Evolutionary conservation across 2,797 vertebrate genomes (phyloP).

Genomic region (Melanogrammus aeglefinus): DNA sequence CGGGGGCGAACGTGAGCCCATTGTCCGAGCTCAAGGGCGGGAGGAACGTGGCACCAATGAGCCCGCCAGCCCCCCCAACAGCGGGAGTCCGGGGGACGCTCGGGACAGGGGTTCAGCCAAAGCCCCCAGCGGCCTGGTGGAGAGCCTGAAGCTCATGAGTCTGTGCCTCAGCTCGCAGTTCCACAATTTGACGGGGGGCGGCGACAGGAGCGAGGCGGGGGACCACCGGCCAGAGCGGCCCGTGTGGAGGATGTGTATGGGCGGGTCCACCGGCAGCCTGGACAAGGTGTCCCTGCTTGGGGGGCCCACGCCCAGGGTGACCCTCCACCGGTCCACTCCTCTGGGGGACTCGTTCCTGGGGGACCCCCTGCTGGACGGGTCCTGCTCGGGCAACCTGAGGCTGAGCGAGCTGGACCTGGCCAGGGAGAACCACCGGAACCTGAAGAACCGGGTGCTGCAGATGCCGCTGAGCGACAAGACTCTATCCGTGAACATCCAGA

Average conservation of each 20-base stretch:
- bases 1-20: constrained; percentile 65
- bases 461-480: constrained; percentile 98
- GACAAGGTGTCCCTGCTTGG: constrained; percentile 75
- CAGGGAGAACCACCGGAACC: constrained; percentile 86
- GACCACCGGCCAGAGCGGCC: constrained; percentile 58
- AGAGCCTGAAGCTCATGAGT: constrained; percentile 95
- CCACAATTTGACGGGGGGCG: constrained; percentile 71
- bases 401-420: constrained; percentile 80
- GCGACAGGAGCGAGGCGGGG: constrained; percentile 36
- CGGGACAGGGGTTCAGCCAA: constrained; percentile 73
- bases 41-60: constrained; percentile 54
- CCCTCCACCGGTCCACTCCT: constrained; percentile 54
- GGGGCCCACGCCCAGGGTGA: constrained; percentile 63
- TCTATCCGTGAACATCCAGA: constrained; percentile 95
- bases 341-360: constrained; percentile 51
- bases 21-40: constrained; percentile 64
- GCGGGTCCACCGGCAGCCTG: constrained; percentile 77
- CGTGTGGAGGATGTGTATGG: constrained; percentile 94
- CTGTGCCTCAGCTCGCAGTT: constrained; percentile 93
- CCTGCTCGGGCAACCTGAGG: constrained; percentile 79
- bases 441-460: constrained; percentile 91
- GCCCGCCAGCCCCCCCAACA: constrained; percentile 72
- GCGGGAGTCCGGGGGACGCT: constrained; percentile 58
- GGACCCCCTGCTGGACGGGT: constrained; percentile 65
- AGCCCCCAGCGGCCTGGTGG: constrained; percentile 86